phyloP scores from a whole-genome alignment of 2,888 invertebrate species.

The Crematogaster levior region DNA sequence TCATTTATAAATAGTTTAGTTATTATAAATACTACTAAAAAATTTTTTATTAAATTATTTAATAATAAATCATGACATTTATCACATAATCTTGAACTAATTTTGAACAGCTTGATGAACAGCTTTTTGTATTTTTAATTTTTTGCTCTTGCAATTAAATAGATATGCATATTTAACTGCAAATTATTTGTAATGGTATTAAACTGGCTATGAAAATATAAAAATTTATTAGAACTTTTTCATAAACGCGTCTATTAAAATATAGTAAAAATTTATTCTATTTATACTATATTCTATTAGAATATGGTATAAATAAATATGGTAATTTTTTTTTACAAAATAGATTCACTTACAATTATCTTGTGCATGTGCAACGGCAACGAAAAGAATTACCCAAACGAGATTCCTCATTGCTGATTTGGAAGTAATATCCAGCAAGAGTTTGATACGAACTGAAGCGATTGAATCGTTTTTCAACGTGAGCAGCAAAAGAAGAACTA shows the following conservation, averaged over 20 bases:
- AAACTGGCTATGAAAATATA: background rate
- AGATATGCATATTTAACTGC: background rate
- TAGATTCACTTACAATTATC: slow-evolving; percentile 43
- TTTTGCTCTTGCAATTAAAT: too few relatives aligned
- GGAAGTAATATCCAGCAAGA: slow-evolving; percentile 29
- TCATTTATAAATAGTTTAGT: too few relatives aligned
- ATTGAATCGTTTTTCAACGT: slow-evolving; percentile 35
- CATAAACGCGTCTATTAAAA: background rate
- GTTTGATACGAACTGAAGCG: slow-evolving; percentile 50
- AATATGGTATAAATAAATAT: too few relatives aligned
- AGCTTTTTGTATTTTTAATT: background rate
- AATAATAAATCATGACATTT: background rate
- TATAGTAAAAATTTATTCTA: too few relatives aligned
- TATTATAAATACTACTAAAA: background rate
- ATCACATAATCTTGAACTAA: background rate
- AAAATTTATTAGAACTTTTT: background rate
- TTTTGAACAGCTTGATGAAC: too few relatives aligned
- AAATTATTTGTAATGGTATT: background rate
- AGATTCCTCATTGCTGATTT: slow-evolving; percentile 43
- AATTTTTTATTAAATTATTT: background rate
- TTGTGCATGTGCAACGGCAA: slow-evolving; percentile 20
- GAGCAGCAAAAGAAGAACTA: slow-evolving; percentile 49
- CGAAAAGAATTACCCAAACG: slow-evolving; percentile 24
- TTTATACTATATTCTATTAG: too few relatives aligned
- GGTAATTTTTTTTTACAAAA: background rate